Evolutionary conservation across 1,140 invertebrate species (phyloP).

Genomic region (Copidosoma floridanum): DNA sequence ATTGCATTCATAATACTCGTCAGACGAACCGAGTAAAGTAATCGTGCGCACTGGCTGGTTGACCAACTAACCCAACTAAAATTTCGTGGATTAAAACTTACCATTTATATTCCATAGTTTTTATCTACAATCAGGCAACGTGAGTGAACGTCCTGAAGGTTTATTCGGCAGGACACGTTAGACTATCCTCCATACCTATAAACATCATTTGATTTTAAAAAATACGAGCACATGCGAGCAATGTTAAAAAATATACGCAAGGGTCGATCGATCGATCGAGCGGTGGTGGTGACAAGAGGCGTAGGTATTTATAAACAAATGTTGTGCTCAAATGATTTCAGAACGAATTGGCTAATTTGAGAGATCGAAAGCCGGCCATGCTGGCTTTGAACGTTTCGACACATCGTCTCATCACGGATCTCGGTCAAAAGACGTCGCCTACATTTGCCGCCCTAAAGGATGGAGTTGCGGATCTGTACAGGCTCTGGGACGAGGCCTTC

Average conservation of each 20-base stretch:
- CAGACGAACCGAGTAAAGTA: too few relatives aligned
- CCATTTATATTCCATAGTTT: too few relatives aligned
- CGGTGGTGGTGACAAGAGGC: background rate
- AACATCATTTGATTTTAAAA: too few relatives aligned
- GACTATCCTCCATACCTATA: too few relatives aligned
- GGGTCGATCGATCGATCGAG: background rate
- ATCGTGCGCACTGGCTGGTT: too few relatives aligned
- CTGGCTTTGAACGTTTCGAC: conserved; percentile 73
- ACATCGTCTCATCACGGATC: conserved; percentile 66
- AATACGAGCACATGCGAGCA: background rate
- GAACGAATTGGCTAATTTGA: conserved; percentile 65
- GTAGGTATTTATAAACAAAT: conserved; percentile 26
- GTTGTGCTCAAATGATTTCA: conserved; percentile 50
- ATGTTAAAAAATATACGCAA: background rate
- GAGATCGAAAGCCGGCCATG: conserved; percentile 70
- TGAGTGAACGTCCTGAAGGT: too few relatives aligned
- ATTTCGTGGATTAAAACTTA: too few relatives aligned
- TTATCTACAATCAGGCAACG: too few relatives aligned
- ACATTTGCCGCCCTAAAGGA: conserved; percentile 63
- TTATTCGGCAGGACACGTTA: too few relatives aligned
- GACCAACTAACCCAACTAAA: too few relatives aligned
- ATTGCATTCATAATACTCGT: too few relatives aligned
- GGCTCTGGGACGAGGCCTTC: conserved; percentile 74
- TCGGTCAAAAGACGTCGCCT: conserved; percentile 53
- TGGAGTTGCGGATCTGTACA: conserved; percentile 71